Evolutionary conservation across 2,888 invertebrate genomes (phyloP).

Genomic region (Erebia aethiops): DNA sequence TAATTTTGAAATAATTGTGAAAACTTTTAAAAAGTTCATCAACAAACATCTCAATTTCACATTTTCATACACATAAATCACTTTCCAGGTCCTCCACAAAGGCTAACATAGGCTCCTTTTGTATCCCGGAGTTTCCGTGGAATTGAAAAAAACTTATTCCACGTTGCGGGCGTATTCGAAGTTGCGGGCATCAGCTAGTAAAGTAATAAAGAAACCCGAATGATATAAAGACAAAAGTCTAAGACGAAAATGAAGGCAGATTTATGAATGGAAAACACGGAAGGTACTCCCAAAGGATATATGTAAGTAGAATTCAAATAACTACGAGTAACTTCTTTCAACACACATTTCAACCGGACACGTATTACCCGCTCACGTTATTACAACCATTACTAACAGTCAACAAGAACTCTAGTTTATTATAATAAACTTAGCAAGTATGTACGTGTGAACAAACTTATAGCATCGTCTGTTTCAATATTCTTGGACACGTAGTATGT

Average conservation of each 20-base stretch:
- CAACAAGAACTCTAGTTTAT: slow-evolving; percentile 38
- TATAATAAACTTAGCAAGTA: slow-evolving; percentile 39
- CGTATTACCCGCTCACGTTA: slow-evolving; percentile 18
- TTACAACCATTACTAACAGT: slow-evolving; percentile 34
- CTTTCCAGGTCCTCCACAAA: no score
- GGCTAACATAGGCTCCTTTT: no score
- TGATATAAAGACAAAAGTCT: not conserved
- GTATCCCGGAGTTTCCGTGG: no score
- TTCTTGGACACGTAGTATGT: slow-evolving; percentile 47
- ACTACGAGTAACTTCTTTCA: slow-evolving; percentile 17
- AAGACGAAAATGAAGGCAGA: not conserved
- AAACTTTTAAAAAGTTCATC: no score
- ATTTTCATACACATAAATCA: no score
- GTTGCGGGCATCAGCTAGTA: no score
- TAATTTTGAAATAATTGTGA: no score
- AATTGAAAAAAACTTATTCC: no score
- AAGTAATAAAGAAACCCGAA: not conserved
- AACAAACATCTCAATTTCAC: no score
- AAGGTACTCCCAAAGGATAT: not conserved
- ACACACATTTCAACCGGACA: slow-evolving; percentile 18
- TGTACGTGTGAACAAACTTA: slow-evolving; percentile 45
- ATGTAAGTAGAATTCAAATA: not conserved
- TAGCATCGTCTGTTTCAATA: slow-evolving; percentile 49
- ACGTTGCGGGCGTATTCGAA: no score
- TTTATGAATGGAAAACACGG: not conserved